Evolutionary conservation across 2,797 vertebrate species (phyloP).

Genomic region (Echiichthys vipera): DNA sequence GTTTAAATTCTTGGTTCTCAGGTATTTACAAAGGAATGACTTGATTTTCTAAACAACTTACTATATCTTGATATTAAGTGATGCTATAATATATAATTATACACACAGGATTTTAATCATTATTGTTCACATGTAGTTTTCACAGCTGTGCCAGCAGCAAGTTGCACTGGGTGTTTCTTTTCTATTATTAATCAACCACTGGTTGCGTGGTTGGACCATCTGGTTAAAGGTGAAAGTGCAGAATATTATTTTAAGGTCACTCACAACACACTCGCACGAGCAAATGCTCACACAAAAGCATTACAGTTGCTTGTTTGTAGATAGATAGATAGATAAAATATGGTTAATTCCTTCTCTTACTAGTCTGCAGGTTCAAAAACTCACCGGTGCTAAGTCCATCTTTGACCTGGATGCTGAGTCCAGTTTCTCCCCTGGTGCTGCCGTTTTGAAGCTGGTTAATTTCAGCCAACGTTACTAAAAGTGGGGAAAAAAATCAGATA

Average conservation of each 20-base stretch:
- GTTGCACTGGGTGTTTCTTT: not conserved
- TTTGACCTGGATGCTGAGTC: constrained; percentile 60
- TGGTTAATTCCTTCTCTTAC: not conserved
- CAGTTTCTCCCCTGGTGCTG: constrained; percentile 41
- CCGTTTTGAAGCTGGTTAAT: constrained; percentile 50
- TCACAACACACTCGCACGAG: not conserved
- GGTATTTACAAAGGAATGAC: not conserved
- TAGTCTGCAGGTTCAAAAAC: constrained; percentile 53
- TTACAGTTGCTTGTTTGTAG: too few relatives aligned
- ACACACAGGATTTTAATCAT: not conserved
- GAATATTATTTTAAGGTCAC: not conserved
- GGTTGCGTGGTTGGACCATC: not conserved
- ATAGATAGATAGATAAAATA: too few relatives aligned
- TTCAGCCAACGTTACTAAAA: constrained; percentile 21
- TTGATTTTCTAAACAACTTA: not conserved
- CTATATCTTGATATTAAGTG: too few relatives aligned
- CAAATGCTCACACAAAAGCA: not conserved
- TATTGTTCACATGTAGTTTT: not conserved
- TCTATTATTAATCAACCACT: not conserved
- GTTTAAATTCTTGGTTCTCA: not conserved
- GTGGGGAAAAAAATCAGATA: not conserved
- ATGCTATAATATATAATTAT: not conserved
- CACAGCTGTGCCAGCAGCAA: not conserved
- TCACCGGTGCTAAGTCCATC: constrained; percentile 84
- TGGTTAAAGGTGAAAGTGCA: not conserved